A percentile compares a stretch with the other conserved stretches of the same genome.
Conservation (phyloP, 2,797 vertebrate genomes). For the Triplophysa yarkandensis region DNA sequence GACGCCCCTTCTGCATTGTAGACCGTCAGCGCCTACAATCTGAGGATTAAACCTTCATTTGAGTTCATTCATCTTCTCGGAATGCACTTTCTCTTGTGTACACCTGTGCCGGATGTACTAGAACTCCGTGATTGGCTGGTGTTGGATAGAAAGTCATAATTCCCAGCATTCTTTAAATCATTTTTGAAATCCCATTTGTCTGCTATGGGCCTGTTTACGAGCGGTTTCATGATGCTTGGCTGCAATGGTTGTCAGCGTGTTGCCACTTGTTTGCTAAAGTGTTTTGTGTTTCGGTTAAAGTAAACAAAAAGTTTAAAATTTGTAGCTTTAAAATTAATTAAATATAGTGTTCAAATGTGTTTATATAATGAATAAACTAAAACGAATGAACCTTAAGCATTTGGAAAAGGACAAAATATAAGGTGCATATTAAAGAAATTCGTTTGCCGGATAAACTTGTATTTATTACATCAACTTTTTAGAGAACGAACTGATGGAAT, state of each 20-base stretch:
- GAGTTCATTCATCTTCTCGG: constrained; percentile 33
- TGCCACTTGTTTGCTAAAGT: background rate
- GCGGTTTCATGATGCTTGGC: background rate
- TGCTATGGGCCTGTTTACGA: background rate
- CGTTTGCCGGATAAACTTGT: no score
- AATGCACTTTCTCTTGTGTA: constrained; percentile 24
- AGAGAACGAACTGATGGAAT: no score
- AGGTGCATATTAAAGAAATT: no score
- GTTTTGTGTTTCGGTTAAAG: background rate
- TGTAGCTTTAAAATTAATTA: no score
- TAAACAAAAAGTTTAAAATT: no score
- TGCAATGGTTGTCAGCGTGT: background rate
- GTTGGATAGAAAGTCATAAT: background rate
- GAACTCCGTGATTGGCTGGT: constrained; percentile 2
- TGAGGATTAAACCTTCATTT: constrained; percentile 46
- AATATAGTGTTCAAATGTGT: no score
- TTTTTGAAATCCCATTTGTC: background rate
- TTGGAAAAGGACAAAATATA: no score
- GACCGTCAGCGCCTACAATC: constrained; percentile 21
- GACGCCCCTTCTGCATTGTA: constrained; percentile 30
- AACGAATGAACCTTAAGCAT: no score
- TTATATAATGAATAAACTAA: no score
- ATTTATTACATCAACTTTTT: no score
- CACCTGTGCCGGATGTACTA: constrained; percentile 21
- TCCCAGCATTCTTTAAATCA: constrained; percentile 18